Evolutionary conservation across 2,797 vertebrate species (phyloP), one percentile per base, ranked within the genome.

Genomic region (Hirundo rustica): DNA sequence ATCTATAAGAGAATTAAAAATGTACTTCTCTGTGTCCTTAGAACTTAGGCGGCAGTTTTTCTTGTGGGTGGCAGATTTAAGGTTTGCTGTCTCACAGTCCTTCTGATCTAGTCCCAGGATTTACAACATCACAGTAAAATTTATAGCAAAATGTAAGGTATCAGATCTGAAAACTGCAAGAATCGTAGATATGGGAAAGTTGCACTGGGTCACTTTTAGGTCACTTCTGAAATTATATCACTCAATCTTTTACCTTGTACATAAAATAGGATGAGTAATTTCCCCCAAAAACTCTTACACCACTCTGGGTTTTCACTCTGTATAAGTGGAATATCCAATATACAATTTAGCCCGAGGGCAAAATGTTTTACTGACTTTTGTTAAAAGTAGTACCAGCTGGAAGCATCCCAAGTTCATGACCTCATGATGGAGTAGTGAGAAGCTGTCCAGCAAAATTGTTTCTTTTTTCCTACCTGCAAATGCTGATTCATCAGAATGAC

Each of bases 51-150:
- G 62, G 82, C 79, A 51, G 23, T 73, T 76, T 67, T 89, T 88
- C 78, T 70, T 19, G 7, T 47, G 36, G 16, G 64, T 77, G 84
- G 55, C 67, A 95, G 77, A 87, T 95, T 94, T 94, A 96, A 96
- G 54, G 51, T 93, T 85, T 90, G 72, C 68, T 93, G 34, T 84
- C 70, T 85, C 53, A 15, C 16, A 62, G 55, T 66, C 51, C 27
- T 62, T 88, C 75, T 89, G 65, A 66, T 93, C 51, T 75, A 72
- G 51, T 75, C 65, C 84, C 53, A 40, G 75, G 64, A 85, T 91
- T 96, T 74, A 73, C 42, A 78, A 48, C 47, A 18, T 27, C 2
- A 0, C 75, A 34, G 45, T 83, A 66, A 86, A 89, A 85, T 93
- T 92, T 90, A 88, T 65, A 76, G 72, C 44, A n/a, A 88, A 78